Evolutionary conservation across 2,888 invertebrate genomes (phyloP).

Genomic region (Acronicta aceris): DNA sequence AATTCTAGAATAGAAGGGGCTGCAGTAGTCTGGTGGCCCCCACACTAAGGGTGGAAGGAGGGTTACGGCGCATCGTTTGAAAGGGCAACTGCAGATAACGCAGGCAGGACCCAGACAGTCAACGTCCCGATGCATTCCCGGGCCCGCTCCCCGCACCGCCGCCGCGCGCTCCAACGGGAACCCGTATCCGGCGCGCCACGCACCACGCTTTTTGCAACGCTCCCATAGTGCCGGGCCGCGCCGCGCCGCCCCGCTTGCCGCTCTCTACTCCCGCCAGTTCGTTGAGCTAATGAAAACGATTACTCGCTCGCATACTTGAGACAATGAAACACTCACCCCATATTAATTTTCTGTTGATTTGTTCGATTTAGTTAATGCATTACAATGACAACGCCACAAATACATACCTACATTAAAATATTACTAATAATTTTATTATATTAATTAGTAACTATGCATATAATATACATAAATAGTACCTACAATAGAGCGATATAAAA

Average conservation of each 20-base stretch:
- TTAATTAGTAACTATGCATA: too few relatives aligned
- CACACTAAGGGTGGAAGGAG: constrained; percentile 78
- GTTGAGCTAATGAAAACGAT: constrained; percentile 81
- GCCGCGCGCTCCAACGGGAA: constrained; percentile 70
- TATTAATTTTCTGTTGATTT: constrained; percentile 22
- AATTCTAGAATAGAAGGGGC: constrained; percentile 78
- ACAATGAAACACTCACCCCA: constrained; percentile 64
- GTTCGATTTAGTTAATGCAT: constrained; percentile 17
- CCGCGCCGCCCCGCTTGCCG: constrained; percentile 39
- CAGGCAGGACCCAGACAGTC: constrained; percentile 87
- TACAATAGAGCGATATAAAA: too few relatives aligned
- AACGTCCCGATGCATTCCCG: constrained; percentile 87
- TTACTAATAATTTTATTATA: too few relatives aligned
- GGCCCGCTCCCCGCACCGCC: constrained; percentile 58
- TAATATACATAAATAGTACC: too few relatives aligned
- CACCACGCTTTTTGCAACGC: constrained; percentile 76
- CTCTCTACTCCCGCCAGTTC: constrained; percentile 70
- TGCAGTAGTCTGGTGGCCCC: constrained; percentile 77
- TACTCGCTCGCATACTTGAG: constrained; percentile 81
- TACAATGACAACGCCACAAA: neutral
- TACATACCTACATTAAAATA: too few relatives aligned
- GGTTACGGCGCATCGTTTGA: constrained; percentile 87
- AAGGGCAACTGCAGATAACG: constrained; percentile 89
- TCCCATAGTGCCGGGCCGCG: constrained; percentile 62
- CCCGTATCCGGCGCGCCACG: constrained; percentile 80